Evolutionary conservation across 2,888 invertebrate genomes (phyloP).

Genomic region (Drosophila phalerata): DNA sequence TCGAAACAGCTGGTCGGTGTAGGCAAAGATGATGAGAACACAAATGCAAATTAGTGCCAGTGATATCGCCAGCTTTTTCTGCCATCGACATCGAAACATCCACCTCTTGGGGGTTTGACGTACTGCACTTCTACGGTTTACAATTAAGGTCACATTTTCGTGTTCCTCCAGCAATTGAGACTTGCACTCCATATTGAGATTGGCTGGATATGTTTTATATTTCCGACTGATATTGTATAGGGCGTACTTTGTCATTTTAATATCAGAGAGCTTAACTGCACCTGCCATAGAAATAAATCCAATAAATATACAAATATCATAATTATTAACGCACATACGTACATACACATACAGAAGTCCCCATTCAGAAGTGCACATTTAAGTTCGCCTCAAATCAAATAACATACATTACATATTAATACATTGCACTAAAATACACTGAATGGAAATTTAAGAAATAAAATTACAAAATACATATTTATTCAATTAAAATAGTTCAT

Average conservation of each 20-base stretch:
- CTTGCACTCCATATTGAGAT: conserved; percentile 65
- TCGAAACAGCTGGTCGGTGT: conserved; percentile 77
- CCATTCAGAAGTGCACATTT: conserved; percentile 17
- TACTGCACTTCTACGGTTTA: conserved; percentile 62
- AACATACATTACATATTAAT: conserved; percentile 32
- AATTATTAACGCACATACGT: background rate
- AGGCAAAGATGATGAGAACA: conserved; percentile 82
- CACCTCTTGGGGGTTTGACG: conserved; percentile 61
- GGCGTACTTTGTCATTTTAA: conserved; percentile 66
- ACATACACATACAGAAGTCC: conserved; percentile 13
- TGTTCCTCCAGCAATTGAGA: conserved; percentile 70
- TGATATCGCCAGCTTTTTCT: conserved; percentile 80
- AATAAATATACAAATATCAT: conserved; percentile 2
- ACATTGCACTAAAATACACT: conserved; percentile 61
- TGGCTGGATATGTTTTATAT: conserved; percentile 71
- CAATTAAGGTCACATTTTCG: conserved; percentile 69
- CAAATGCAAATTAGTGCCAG: conserved; percentile 79
- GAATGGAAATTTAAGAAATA: conserved; percentile 67
- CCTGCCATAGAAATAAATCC: conserved; percentile 29
- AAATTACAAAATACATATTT: conserved; percentile 61
- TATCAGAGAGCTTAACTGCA: conserved; percentile 27
- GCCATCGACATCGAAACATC: conserved; percentile 75
- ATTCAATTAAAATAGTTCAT: conserved; percentile 23
- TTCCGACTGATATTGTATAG: conserved; percentile 69
- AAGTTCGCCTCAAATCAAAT: conserved; percentile 33